Base-by-base conservation (phyloP, 1,140 invertebrate genomes). In the Heliconius melpomene region DNA sequence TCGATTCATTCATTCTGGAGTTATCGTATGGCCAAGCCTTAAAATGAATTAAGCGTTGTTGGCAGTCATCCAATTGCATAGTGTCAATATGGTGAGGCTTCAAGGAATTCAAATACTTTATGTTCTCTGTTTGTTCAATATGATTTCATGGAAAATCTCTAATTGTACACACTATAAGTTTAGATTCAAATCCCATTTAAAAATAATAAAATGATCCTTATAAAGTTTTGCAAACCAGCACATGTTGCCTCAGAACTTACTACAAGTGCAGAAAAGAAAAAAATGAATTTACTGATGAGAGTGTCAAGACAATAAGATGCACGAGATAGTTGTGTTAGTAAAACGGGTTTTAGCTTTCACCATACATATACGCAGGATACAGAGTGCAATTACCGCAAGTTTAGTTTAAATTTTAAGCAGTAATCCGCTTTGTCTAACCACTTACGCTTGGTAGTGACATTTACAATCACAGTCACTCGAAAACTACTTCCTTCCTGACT, bases 401-500 rank as follows among this genome's bases (percentile, higher is more conserved):
- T 66, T 5, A 66, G 23, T 26, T 66, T 26, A 66, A 66, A 66
- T 26, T 66, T 66, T 66, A 66, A 66, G 1, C 60, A 26, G 36
- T 72, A 72, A 72, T 72, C 38, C 32, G 72, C 72, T 72, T 72
- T 72, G 72, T 72, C 72, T 29, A 29, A 66, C 60, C 60, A 16
- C 60, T 66, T 66, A 66, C 60, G 60, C 60, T 66, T 29, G n/a
- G 23, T n/a, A 29, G 60, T 66, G 60, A 66, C 60, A 29, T 26
- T 66, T 29, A 66, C 23, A 66, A 66, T 66, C 60, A 66, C 60
- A 66, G 60, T 66, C 54, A 57, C n/a, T 57, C 46, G 46, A 72
- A 32, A 78, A 78, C 29, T 46, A 46, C 52, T 78, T 77, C 75
- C 77, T 78, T 78, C 70, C 77, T 72, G 6, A 29, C 46, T 13